These are phyloP conservation scores for Chromoteleia sp. DNA, from an alignment of 2,888 invertebrate species.

Conservation along the genomic window DNA sequence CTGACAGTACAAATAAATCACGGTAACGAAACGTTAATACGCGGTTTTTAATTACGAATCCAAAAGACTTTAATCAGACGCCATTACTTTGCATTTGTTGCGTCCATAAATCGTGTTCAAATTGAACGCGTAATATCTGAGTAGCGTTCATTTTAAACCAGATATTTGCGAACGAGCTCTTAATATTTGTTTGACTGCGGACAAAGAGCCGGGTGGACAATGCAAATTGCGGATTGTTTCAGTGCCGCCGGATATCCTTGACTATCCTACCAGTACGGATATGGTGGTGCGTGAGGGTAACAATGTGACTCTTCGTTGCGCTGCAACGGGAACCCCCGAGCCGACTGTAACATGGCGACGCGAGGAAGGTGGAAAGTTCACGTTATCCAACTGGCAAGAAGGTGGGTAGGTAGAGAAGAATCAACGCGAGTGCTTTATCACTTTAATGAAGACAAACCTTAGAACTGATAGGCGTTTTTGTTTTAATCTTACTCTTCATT, in stretches of 20 bases:
- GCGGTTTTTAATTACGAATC: slow-evolving; percentile 13
- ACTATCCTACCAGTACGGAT: slow-evolving; percentile 94
- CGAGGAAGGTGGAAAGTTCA: slow-evolving; percentile 89
- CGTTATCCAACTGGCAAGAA: slow-evolving; percentile 82
- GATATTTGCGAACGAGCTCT: slow-evolving; percentile 46
- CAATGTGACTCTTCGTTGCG: slow-evolving; percentile 94
- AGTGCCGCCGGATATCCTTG: slow-evolving; percentile 95
- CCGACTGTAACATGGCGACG: slow-evolving; percentile 95
- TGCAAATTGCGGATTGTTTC: slow-evolving; percentile 77
- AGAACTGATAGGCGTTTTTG: slow-evolving; percentile 50
- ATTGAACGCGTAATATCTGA: slow-evolving; percentile 36
- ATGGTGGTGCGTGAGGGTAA: slow-evolving; percentile 94
- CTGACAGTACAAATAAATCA: slow-evolving; percentile 2
- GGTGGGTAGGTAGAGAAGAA: slow-evolving; percentile 74
- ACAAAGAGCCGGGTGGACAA: slow-evolving; percentile 49
- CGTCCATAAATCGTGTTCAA: slow-evolving; percentile 19
- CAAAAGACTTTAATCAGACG: slow-evolving; percentile 24
- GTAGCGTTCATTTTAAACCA: slow-evolving; percentile 37
- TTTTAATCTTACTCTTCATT: slow-evolving; percentile 45
- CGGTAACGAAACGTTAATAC: slow-evolving; percentile 7
- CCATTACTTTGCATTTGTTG: slow-evolving; percentile 19
- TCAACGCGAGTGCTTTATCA: slow-evolving; percentile 55
- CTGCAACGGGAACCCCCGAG: slow-evolving; percentile 93
- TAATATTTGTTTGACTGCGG: slow-evolving; percentile 47
- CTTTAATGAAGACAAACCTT: slow-evolving; percentile 60